Evolutionary conservation across 2,888 invertebrate species (phyloP), one percentile per base, ranked within the genome.

Genomic region (Eupithecia dodoneata): DNA sequence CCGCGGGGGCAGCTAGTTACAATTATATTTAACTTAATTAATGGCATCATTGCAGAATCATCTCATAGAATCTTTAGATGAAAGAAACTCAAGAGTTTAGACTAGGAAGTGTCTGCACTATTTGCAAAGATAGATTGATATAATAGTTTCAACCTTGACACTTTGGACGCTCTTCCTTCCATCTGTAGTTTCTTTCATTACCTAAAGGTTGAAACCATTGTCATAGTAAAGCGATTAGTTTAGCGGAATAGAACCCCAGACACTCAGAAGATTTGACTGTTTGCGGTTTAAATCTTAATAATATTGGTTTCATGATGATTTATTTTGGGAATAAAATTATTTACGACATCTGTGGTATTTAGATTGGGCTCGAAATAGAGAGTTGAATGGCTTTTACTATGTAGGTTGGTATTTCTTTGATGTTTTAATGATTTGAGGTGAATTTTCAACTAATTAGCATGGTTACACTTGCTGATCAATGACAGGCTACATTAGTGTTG

Each of bases 211-310:
- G 30, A 30, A 30, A 59, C 55, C 55, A 59, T 55, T n/a, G 55
- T 55, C 55, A 55, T 59, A 18, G 18, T 18, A 9, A 59, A 18
- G 55, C 3, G 0, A 59, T 18, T 18, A 3, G n/a, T 59, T 55
- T 59, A 55, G 55, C 55, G 9, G n/a, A n/a, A 59, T 59, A 18
- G 9, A 9, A 9, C 18, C 9, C 88, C 87, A 87, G 83, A 18
- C 81, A 83, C 83, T 85, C 82, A 76, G 83, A 81, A 81, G 81
- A 83, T 84, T 83, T 79, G 80, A 79, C 81, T 86, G 83, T 86
- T 84, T 80, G 80, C 77, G 76, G 79, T 79, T 74, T 79, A 81
- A 81, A 81, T 78, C 79, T 77, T 76, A 79, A 81, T 82, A 80
- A 77, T 81, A 81, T 80, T 71, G 72, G 76, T 80, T 82, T 81